These are phyloP conservation scores for Cyanoderma ruficeps DNA, from an alignment of 2,113 vertebrate genomes.

Conservation along the genomic window DNA sequence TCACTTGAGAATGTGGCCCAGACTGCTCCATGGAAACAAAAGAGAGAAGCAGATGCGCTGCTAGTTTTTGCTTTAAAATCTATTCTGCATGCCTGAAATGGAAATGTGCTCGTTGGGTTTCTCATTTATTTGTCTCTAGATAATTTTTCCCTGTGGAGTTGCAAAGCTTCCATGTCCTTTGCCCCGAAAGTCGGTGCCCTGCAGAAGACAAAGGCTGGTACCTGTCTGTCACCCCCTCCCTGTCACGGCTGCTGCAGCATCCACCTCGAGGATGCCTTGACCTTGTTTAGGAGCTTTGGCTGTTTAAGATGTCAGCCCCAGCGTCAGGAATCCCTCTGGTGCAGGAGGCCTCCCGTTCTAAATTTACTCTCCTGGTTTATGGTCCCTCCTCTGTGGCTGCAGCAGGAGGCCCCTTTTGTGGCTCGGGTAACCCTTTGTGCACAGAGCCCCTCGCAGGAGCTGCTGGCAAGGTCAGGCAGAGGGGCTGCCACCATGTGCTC, in stretches of 20 bases:
- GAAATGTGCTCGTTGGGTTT: neutral
- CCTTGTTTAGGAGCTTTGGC: conserved; percentile 48
- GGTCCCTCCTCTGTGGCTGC: conserved; percentile 28
- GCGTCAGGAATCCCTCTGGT: conserved; percentile 49
- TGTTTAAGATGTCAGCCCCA: conserved; percentile 24
- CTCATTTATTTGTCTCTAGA: neutral
- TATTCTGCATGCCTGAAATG: neutral
- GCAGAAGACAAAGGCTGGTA: neutral
- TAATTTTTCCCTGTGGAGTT: neutral
- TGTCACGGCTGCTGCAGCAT: neutral
- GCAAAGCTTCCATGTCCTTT: neutral
- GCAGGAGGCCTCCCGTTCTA: conserved; percentile 23
- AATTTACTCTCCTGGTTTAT: conserved; percentile 54
- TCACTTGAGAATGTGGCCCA: neutral
- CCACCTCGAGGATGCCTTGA: neutral
- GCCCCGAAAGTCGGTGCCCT: rapidly evolving
- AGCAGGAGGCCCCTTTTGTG: conserved; percentile 36
- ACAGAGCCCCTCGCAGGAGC: neutral
- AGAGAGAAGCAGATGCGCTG: conserved; percentile 1
- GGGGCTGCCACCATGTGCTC: neutral
- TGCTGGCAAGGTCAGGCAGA: neutral
- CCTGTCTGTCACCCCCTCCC: neutral
- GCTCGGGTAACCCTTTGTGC: neutral
- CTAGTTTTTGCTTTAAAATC: conserved; percentile 23
- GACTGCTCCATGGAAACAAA: conserved; percentile 51